Conservation (phyloP, 2,113 vertebrate genomes). For the Haliaeetus leucogaster region DNA sequence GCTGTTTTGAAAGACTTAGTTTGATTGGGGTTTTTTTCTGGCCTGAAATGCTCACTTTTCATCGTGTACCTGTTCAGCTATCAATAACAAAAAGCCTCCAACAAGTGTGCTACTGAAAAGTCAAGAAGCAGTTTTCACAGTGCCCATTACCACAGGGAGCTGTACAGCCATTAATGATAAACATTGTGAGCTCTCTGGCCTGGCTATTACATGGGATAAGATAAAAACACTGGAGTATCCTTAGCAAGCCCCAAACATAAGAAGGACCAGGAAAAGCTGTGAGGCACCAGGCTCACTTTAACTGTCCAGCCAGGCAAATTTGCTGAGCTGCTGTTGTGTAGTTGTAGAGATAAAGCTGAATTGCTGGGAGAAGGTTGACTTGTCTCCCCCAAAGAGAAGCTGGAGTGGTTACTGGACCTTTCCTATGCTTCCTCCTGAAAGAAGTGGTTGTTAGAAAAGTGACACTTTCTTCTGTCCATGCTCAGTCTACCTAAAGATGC, state of each 20-base stretch:
- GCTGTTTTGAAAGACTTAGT: background rate
- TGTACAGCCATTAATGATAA: background rate
- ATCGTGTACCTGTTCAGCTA: background rate
- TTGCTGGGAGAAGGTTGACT: background rate
- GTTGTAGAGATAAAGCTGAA: background rate
- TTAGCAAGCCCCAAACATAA: background rate
- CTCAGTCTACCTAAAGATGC: background rate
- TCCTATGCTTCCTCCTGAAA: background rate
- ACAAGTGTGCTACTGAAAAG: background rate
- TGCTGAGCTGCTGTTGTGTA: background rate
- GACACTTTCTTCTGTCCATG: background rate
- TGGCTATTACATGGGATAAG: background rate
- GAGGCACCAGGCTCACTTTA: background rate
- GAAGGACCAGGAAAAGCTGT: background rate
- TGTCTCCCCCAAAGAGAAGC: background rate
- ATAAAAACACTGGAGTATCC: background rate
- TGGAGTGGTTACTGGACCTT: background rate
- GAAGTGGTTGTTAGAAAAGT: background rate
- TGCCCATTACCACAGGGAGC: background rate
- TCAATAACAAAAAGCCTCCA: background rate
- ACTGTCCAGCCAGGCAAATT: background rate
- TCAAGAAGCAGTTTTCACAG: background rate
- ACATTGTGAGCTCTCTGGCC: background rate
- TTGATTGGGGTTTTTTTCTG: background rate
- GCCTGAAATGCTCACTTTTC: background rate